Evolutionary conservation across 1,140 invertebrate genomes (phyloP), one percentile per base, ranked within the genome.

Genomic region (Drosophila watanabei): DNA sequence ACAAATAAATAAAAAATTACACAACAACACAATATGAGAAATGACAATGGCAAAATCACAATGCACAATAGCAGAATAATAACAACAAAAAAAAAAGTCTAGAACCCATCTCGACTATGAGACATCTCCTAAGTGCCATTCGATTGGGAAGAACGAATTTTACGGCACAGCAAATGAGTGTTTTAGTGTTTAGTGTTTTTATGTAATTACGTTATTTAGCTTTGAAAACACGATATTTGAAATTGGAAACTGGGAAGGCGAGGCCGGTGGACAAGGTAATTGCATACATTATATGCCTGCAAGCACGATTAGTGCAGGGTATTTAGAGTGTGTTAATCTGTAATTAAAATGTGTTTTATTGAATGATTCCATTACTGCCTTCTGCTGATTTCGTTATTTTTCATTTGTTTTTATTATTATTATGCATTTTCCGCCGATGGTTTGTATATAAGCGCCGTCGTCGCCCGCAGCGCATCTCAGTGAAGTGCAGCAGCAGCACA

Each of bases 321-420:
- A 75, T 61, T 60, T 54, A 54, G 63, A 52, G 82, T 79, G 82
- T 66, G 82, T 63, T 81, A 86, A 90, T 86, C 56, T 86, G 72
- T 73, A 90, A 91, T 91, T 91, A 84, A 91, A 91, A 77, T 78
- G 75, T 76, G 79, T 83, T 82, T 76, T 75, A 85, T 87, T 83
- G 63, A 61, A 69, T 87, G 75, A 57, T 69, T 66, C 72, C 68
- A 77, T 72, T 85, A 61, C 69, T 54, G 66, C 61, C 45, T 78
- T 20, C 8, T 35, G 52, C 52, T 7, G 58, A 59, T 52, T 57
- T 56, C 33, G 77, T 64, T 68, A 69, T 72, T 43, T 75, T 48
- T 57, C 51, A 51, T 64, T 73, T 52, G 51, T 64, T 60, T 79
- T 35, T 70, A 72, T 60, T 64, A 62, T 41, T 71, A 66, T 46